Evolutionary conservation across 2,888 invertebrate species (phyloP).

Genomic region (Dendrolimus houi): DNA sequence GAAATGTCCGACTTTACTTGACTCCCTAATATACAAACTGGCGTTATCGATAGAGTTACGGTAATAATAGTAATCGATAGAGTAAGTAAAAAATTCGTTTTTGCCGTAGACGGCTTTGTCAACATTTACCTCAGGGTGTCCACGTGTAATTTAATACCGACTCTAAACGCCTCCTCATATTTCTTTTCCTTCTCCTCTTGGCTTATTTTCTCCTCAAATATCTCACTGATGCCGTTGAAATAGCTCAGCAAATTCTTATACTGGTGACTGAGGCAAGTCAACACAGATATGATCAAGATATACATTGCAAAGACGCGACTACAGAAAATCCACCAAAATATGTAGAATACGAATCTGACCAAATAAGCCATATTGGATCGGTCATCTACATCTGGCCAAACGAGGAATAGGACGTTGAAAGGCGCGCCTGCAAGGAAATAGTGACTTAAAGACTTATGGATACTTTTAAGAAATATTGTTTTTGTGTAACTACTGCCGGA

Average conservation of each 20-base stretch:
- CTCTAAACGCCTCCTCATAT: slow-evolving; percentile 30
- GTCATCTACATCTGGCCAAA: slow-evolving; percentile 36
- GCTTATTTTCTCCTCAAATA: slow-evolving; percentile 13
- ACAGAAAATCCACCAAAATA: slow-evolving; percentile 34
- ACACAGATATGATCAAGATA: slow-evolving; percentile 23
- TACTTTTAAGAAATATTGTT: no score
- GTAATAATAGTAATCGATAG: no score
- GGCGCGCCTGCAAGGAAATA: slow-evolving; percentile 16
- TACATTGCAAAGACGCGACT: slow-evolving; percentile 19
- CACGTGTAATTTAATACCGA: slow-evolving; percentile 38
- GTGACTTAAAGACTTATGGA: not conserved
- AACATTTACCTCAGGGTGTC: slow-evolving; percentile 33
- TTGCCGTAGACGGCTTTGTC: no score
- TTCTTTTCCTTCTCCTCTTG: slow-evolving; percentile 26
- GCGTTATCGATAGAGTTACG: no score
- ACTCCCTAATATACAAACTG: no score
- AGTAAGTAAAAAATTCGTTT: no score
- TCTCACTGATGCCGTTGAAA: slow-evolving; percentile 16
- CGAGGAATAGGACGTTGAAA: slow-evolving; percentile 33
- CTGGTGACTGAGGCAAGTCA: slow-evolving; percentile 26
- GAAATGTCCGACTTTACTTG: no score
- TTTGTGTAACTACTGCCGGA: no score
- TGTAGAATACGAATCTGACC: slow-evolving; percentile 21
- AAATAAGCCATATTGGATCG: slow-evolving; percentile 16
- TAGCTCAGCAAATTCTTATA: slow-evolving; percentile 25